phyloP scores from a whole-genome alignment of 2,113 vertebrate species.

The Thamnophis sirtalis region DNA sequence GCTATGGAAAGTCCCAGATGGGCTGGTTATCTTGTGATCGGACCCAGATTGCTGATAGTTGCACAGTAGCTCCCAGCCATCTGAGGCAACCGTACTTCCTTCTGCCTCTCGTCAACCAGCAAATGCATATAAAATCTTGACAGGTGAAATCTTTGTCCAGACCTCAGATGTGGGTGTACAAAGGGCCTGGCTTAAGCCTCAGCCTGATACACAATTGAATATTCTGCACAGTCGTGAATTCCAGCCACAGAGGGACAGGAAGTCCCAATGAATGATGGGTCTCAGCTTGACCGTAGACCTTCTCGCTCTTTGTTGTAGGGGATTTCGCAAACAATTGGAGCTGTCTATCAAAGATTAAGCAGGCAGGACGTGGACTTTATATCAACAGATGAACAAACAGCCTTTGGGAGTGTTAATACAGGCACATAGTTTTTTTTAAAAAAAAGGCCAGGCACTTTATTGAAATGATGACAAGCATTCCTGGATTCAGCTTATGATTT shows the following conservation, averaged over 20 bases:
- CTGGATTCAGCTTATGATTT: conserved; percentile 66
- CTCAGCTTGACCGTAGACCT: conserved; percentile 69
- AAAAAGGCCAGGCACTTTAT: conserved; percentile 64
- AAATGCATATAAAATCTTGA: conserved; percentile 79
- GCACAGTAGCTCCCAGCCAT: conserved; percentile 62
- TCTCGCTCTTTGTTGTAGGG: conserved; percentile 78
- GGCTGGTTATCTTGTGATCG: conserved; percentile 56
- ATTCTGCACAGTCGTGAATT: conserved; percentile 92
- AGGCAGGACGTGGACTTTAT: conserved; percentile 80
- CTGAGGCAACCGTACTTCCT: conserved; percentile 67
- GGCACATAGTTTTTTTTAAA: conserved; percentile 50
- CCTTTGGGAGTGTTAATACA: conserved; percentile 68
- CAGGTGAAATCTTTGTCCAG: conserved; percentile 83
- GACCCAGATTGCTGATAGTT: conserved; percentile 68
- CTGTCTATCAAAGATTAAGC: conserved; percentile 87
- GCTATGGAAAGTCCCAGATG: conserved; percentile 42
- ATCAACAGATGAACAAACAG: conserved; percentile 69
- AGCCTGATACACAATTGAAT: conserved; percentile 75
- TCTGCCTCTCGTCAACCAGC: conserved; percentile 73
- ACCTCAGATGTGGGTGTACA: conserved; percentile 76
- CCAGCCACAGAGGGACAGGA: conserved; percentile 80
- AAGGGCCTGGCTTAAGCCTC: conserved; percentile 77
- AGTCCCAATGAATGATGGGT: conserved; percentile 73
- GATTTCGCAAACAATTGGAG: conserved; percentile 84
- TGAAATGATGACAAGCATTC: conserved; percentile 67